These are phyloP conservation scores for Bhutanitis thaidina DNA, from an alignment of 2,888 invertebrate genomes.

Conservation along the genomic window DNA sequence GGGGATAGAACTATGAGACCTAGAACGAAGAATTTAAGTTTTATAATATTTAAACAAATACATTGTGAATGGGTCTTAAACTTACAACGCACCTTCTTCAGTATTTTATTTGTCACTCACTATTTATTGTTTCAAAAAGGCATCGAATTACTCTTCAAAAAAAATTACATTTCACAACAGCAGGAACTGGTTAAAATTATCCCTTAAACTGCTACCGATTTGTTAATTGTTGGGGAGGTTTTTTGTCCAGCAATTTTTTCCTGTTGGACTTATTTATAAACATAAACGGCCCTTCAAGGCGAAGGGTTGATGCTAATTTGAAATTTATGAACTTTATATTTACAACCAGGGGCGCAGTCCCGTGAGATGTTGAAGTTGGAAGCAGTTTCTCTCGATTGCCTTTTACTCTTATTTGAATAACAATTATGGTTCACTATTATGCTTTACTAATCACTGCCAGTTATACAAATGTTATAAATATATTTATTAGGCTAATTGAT, in stretches of 20 bases:
- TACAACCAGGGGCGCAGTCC: slow-evolving; percentile 47
- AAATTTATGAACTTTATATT: slow-evolving; percentile 76
- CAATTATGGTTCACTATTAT: neutral
- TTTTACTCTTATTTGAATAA: slow-evolving; percentile 1
- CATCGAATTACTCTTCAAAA: slow-evolving; percentile 56
- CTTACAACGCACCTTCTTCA: slow-evolving; percentile 20
- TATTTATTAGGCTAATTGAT: too few species aligned
- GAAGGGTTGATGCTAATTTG: slow-evolving; percentile 70
- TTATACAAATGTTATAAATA: too few species aligned
- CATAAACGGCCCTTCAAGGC: slow-evolving; percentile 66
- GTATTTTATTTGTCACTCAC: slow-evolving; percentile 45
- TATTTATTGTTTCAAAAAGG: slow-evolving; percentile 62
- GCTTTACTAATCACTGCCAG: too few species aligned
- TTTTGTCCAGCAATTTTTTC: slow-evolving; percentile 49
- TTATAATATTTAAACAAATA: neutral
- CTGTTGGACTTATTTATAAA: slow-evolving; percentile 69
- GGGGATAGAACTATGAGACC: too few species aligned
- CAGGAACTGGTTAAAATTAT: slow-evolving; percentile 70
- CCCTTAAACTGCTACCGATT: slow-evolving; percentile 66
- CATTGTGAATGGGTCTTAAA: slow-evolving; percentile 9
- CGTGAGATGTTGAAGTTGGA: slow-evolving; percentile 36
- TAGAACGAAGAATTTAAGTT: too few species aligned
- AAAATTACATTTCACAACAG: slow-evolving; percentile 38
- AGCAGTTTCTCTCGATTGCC: slow-evolving; percentile 34
- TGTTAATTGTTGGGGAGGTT: slow-evolving; percentile 74